phyloP scores from a whole-genome alignment of 2,797 vertebrate genomes.

The Siniperca obscura region DNA sequence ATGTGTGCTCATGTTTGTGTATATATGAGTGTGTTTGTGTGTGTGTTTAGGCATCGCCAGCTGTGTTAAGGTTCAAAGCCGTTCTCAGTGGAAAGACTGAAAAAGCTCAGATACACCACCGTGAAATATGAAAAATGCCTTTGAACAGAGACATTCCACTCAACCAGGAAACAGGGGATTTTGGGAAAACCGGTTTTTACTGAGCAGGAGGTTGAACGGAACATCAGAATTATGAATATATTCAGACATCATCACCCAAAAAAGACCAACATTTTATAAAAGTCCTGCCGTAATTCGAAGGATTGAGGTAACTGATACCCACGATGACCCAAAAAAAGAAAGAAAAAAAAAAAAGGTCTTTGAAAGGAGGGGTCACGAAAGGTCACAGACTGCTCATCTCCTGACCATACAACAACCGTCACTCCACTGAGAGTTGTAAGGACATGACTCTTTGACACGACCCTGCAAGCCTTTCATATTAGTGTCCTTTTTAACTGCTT shows the following conservation, averaged over 20 bases:
- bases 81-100: conserved; percentile 49
- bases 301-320: background rate
- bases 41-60: conserved; percentile 11
- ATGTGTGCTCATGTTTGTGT: conserved; percentile 1
- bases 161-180: conserved; percentile 49
- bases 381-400: conserved; percentile 30
- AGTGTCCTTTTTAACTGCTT: conserved; percentile 36
- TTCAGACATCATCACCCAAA: background rate
- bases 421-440: conserved; percentile 54
- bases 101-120: conserved; percentile 36
- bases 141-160: conserved; percentile 58
- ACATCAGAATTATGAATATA: conserved; percentile 29
- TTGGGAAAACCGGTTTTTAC: conserved; percentile 33
- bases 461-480: conserved; percentile 33
- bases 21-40: background rate
- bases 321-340: background rate
- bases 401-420: conserved; percentile 30
- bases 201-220: conserved; percentile 27
- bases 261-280: background rate
- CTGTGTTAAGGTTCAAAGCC: conserved; percentile 41
- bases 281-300: background rate
- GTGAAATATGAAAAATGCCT: conserved; percentile 61
- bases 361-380: conserved; percentile 1
- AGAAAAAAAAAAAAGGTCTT: background rate
- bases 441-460: conserved; percentile 57